Evolutionary conservation across 2,797 vertebrate genomes (phyloP).

Genomic region (Otus scops): DNA sequence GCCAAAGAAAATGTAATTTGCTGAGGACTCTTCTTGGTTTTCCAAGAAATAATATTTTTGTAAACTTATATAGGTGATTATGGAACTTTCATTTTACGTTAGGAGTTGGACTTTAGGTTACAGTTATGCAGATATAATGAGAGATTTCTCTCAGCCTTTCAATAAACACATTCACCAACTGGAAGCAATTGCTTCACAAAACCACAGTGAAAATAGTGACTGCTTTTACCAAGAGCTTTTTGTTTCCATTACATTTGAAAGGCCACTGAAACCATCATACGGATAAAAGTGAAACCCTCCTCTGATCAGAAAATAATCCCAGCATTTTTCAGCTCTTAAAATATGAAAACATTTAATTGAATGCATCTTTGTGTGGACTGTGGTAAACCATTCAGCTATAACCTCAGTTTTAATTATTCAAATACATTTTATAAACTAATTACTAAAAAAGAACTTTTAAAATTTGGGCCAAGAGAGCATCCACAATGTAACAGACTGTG

Average conservation of each 20-base stretch:
- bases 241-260: slow-evolving; percentile 46
- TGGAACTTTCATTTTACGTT: slow-evolving; percentile 14
- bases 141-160: slow-evolving; percentile 47
- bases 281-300: not conserved
- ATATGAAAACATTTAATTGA: slow-evolving; percentile 42
- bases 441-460: not conserved
- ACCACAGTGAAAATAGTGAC: slow-evolving; percentile 44
- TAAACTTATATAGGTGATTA: slow-evolving; percentile 38
- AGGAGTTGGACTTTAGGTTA: slow-evolving; percentile 34
- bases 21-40: slow-evolving; percentile 43
- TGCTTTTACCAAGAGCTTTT: slow-evolving; percentile 60
- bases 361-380: not conserved
- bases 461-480: not conserved
- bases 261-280: slow-evolving; percentile 9
- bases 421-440: not conserved
- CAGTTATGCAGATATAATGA: slow-evolving; percentile 41
- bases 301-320: slow-evolving; percentile 29
- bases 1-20: slow-evolving; percentile 54
- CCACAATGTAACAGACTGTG: not conserved
- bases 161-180: slow-evolving; percentile 61
- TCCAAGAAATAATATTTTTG: slow-evolving; percentile 59
- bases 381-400: not conserved
- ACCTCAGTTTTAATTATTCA: not conserved
- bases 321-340: not conserved
- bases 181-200: slow-evolving; percentile 68